phyloP scores from a whole-genome alignment of 2,797 vertebrate species.

The Syngnathus rostellatus region DNA sequence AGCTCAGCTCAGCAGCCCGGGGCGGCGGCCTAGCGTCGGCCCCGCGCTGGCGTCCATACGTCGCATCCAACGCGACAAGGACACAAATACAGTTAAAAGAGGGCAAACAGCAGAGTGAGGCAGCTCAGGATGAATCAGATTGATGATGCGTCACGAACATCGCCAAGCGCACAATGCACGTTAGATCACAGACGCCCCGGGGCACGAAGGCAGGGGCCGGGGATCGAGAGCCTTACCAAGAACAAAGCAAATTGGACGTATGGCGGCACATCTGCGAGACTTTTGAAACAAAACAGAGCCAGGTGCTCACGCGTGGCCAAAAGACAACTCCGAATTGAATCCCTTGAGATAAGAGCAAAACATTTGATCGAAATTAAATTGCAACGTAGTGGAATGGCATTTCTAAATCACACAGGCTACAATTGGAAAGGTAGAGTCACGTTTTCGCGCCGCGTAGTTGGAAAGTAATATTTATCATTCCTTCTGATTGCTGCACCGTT shows the following conservation, averaged over 20 bases:
- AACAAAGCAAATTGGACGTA: neutral
- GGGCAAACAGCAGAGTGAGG: conserved; percentile 41
- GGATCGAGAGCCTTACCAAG: neutral
- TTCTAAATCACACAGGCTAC: no score
- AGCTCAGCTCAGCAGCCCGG: conserved; percentile 64
- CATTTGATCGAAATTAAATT: no score
- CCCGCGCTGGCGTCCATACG: conserved; percentile 48
- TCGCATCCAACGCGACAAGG: conserved; percentile 10
- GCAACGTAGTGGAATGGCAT: no score
- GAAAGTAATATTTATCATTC: no score
- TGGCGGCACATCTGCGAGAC: neutral
- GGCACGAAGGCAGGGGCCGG: conserved; percentile 7
- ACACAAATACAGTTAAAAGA: conserved; percentile 28
- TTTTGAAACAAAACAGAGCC: conserved; percentile 17
- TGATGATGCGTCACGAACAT: conserved; percentile 54
- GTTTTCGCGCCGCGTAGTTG: no score
- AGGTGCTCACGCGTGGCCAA: conserved; percentile 12
- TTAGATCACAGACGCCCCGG: conserved; percentile 42
- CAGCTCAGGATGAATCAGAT: conserved; percentile 54
- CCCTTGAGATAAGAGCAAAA: no score
- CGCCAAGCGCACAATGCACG: conserved; percentile 47
- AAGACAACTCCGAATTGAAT: conserved; percentile 1
- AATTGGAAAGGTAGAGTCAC: no score
- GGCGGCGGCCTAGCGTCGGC: conserved; percentile 59
- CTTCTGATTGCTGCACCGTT: no score